Evolutionary conservation across 92 coral and sea anemone species (phyloP).

Genomic region (Heliopora coerulea): DNA sequence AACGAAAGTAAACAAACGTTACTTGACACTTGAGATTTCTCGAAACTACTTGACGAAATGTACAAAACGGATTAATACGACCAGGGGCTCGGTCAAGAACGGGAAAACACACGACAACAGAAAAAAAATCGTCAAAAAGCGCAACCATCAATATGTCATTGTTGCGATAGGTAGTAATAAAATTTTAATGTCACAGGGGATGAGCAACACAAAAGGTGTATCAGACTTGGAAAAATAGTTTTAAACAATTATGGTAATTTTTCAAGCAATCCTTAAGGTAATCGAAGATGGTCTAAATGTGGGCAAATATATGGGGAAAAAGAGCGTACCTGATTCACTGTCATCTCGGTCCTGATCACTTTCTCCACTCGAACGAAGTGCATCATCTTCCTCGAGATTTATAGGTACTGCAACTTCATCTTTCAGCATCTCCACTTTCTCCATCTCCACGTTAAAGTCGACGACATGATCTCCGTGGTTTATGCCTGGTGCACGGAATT

Average conservation of each 20-base stretch:
- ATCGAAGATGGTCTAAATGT: too few relatives aligned
- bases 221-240: too few relatives aligned
- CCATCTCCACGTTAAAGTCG: neutral
- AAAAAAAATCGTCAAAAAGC: too few relatives aligned
- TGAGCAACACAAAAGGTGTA: neutral
- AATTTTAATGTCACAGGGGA: neutral
- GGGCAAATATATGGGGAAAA: too few relatives aligned
- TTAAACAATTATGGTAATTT: too few relatives aligned
- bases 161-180: neutral
- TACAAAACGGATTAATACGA: too few relatives aligned
- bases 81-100: too few relatives aligned
- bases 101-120: too few relatives aligned
- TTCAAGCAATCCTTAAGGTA: too few relatives aligned
- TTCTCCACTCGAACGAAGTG: constrained; percentile 36
- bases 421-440: neutral
- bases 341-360: constrained; percentile 76
- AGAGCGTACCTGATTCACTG: constrained; percentile 89
- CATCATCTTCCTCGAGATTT: constrained; percentile 5
- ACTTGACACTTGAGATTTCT: too few relatives aligned
- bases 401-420: neutral
- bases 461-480: neutral
- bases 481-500: constrained; percentile 4
- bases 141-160: neutral
- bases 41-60: too few relatives aligned
- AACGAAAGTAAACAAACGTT: too few relatives aligned